Percentiles rank a stretch among this genome's conserved stretches.
Evolutionary conservation across 1,140 invertebrate species (phyloP).

Genomic region (Drosophila pseudoobscura): DNA sequence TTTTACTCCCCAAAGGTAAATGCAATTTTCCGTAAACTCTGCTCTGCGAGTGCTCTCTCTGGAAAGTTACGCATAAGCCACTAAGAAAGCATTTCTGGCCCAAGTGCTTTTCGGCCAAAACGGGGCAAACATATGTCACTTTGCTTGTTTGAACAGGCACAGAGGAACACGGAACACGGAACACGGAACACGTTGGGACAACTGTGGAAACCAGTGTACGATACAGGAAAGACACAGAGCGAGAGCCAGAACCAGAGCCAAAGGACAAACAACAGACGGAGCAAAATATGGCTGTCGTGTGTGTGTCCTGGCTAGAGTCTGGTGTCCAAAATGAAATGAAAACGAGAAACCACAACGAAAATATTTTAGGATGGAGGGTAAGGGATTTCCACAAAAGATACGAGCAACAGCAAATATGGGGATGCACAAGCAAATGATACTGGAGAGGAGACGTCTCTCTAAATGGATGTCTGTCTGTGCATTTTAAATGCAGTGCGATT

Average conservation of each 20-base stretch:
- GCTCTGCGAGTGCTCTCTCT: not conserved
- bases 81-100: conserved; percentile 25
- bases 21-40: conserved; percentile 27
- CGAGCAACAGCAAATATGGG: no score
- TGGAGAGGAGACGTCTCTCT: no score
- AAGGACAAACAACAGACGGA: no score
- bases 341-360: no score
- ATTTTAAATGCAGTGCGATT: no score
- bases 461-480: no score
- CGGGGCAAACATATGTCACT: conserved; percentile 31
- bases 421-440: no score
- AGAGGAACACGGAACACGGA: not conserved
- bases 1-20: conserved; percentile 12
- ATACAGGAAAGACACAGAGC: not conserved
- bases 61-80: conserved; percentile 42
- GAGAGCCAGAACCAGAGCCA: not conserved
- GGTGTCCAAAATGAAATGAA: no score
- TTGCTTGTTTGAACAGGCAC: conserved; percentile 22
- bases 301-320: no score
- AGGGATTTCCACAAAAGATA: no score
- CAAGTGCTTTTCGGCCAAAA: conserved; percentile 41
- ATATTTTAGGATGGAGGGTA: no score
- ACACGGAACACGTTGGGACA: conserved; percentile 15
- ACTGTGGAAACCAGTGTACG: conserved; percentile 1
- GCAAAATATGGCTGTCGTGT: no score